These are phyloP conservation scores for Parazoanthus atlanticus DNA, from an alignment of 92 coral and sea anemone species.

Conservation along the genomic window DNA sequence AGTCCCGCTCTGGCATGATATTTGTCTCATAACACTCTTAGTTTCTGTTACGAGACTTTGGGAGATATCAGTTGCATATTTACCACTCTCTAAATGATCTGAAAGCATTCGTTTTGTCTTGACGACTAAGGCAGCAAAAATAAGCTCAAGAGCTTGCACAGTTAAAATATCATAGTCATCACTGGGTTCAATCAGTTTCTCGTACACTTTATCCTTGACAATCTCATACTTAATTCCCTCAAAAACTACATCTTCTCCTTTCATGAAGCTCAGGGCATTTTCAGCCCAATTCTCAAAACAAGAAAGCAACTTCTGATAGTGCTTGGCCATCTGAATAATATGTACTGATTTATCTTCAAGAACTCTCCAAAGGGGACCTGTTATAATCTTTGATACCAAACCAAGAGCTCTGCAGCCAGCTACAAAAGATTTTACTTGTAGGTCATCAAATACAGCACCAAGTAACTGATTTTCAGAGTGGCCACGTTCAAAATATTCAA, in stretches of 20 bases:
- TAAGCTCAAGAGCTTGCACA: constrained; percentile 50
- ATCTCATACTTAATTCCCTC: constrained; percentile 27
- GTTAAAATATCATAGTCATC: constrained; percentile 47
- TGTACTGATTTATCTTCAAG: constrained; percentile 44
- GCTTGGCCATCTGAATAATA: constrained; percentile 42
- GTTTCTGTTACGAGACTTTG: constrained; percentile 13
- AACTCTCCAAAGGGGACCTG: constrained; percentile 46
- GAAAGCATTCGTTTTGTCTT: constrained; percentile 39
- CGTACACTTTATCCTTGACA: constrained; percentile 38
- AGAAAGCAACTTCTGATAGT: constrained; percentile 30
- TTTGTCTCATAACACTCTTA: constrained; percentile 24
- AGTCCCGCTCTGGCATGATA: constrained; percentile 9
- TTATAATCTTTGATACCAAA: constrained; percentile 30
- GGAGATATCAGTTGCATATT: constrained; percentile 34
- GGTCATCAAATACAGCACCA: constrained; percentile 47
- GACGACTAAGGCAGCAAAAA: constrained; percentile 40
- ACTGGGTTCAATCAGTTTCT: constrained; percentile 33
- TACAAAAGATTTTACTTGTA: constrained; percentile 36
- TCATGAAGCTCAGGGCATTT: constrained; percentile 40
- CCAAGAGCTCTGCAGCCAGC: constrained; percentile 51
- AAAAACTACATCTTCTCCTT: constrained; percentile 40
- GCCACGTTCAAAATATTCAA: constrained; percentile 35
- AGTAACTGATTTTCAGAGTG: constrained; percentile 50
- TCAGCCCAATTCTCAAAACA: constrained; percentile 40
- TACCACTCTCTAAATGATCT: constrained; percentile 47